These are phyloP conservation scores for Drosophila setifemur DNA, from an alignment of 1,140 invertebrate genomes.

Conservation along the genomic window DNA sequence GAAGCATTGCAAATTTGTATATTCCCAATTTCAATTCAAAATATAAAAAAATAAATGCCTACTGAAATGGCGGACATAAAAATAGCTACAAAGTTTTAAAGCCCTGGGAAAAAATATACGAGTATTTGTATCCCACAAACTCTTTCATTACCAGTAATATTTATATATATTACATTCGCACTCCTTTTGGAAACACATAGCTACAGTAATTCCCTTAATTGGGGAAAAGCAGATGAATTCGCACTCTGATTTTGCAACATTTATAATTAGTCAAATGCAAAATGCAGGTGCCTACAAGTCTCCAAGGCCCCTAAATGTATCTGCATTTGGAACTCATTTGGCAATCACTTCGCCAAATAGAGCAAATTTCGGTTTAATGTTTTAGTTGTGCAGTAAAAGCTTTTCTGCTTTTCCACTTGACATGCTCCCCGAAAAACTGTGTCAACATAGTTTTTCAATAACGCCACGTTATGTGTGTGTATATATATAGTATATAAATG, in stretches of 20 bases:
- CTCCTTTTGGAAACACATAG: too few relatives aligned
- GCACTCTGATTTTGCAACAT: conserved; percentile 7
- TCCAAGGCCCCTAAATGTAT: not conserved
- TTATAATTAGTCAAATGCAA: conserved; percentile 23
- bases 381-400: conserved; percentile 24
- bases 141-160: too few relatives aligned
- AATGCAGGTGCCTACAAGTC: too few relatives aligned
- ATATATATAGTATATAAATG: conserved; percentile 25
- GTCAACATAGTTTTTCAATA: conserved; percentile 47
- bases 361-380: conserved; percentile 8
- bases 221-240: conserved; percentile 31
- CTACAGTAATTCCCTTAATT: conserved; percentile 8
- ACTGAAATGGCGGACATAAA: too few relatives aligned
- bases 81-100: too few relatives aligned
- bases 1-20: conserved; percentile 22
- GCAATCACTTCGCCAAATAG: conserved; percentile 23
- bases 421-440: conserved; percentile 23
- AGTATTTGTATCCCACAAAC: too few relatives aligned
- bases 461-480: conserved; percentile 2
- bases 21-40: conserved; percentile 4
- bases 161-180: too few relatives aligned
- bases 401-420: conserved; percentile 29
- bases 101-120: too few relatives aligned
- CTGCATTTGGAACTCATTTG: conserved; percentile 22
- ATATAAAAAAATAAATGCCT: not conserved